Conservation (phyloP, 2,797 vertebrate genomes). For the Betta splendens region DNA sequence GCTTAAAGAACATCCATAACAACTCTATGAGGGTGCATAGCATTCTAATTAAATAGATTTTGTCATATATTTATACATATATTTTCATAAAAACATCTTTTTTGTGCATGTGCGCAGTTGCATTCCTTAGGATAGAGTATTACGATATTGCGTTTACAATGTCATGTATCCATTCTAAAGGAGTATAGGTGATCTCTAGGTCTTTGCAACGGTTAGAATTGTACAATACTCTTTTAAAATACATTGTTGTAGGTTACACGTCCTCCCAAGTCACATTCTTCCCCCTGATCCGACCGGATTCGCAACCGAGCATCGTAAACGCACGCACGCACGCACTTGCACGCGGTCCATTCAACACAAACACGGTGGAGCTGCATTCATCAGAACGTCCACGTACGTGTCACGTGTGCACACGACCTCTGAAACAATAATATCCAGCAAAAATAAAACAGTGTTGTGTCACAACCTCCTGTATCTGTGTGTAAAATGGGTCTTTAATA, state of each 20-base stretch:
- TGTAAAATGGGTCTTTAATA: too few relatives aligned
- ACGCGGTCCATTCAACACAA: constrained; percentile 16
- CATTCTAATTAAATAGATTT: constrained; percentile 88
- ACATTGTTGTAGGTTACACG: constrained; percentile 68
- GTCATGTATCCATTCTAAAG: constrained; percentile 86
- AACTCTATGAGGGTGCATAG: constrained; percentile 91
- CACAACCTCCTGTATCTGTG: too few relatives aligned
- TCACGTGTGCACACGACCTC: too few relatives aligned
- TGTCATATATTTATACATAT: constrained; percentile 86
- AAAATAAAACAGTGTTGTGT: too few relatives aligned
- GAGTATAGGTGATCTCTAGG: constrained; percentile 85
- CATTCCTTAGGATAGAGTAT: constrained; percentile 88
- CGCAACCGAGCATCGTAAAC: constrained; percentile 32
- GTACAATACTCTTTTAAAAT: constrained; percentile 79
- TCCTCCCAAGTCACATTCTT: constrained; percentile 64
- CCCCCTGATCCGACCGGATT: constrained; percentile 27
- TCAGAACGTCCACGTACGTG: constrained; percentile 2
- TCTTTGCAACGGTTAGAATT: constrained; percentile 80
- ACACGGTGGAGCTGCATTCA: constrained; percentile 28
- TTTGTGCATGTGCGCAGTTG: constrained; percentile 88
- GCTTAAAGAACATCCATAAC: constrained; percentile 89
- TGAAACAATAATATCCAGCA: too few relatives aligned
- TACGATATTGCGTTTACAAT: constrained; percentile 88
- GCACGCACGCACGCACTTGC: constrained; percentile 9
- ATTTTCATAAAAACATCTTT: constrained; percentile 86